Base-by-base conservation (phyloP, 2,888 invertebrate species). In the Erannis defoliaria region DNA sequence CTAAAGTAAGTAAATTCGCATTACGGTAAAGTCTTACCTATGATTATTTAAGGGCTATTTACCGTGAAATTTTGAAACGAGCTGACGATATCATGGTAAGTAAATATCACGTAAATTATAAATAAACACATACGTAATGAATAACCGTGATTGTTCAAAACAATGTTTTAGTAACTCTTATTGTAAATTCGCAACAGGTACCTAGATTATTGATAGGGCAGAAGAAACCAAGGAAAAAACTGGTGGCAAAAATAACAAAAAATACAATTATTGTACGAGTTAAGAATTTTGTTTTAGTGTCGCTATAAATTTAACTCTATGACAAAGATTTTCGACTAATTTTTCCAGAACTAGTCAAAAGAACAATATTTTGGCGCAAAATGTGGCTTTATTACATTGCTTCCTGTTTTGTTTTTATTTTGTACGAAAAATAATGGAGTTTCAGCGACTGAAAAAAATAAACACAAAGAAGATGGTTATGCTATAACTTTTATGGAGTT, bases 341-440 rank as follows among this genome's bases (percentile, higher is more conserved):
- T 58, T 63, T 57, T 14, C 37, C 1, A 8, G 10, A 9, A 40
- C 45, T 29, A 31, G 10, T 10, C 23, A 40, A 29, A 19, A 46
- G 45, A 37, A 37, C 38, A 43, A 55, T 50, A 38, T 60, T 55
- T 60, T 45, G 19, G 33, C 38, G 19, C 45, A 33, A 14, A 18
- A 59, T 37, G 54, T 58, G 62, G 5, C 26, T 60, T 59, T 55
- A 55, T 62, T 60, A 14, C 35, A 51, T 38, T 31, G 55, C 19
- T 56, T 56, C 33, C 19, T 46, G 45, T 48, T 48, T 33, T 56
- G 18, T 26, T 55, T 61, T 51, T 48, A 26, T 48, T 46, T 55
- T 38, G 37, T 16, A 55, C 5, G 21, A 37, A 33, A 26, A 26
- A 38, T 55, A 38, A 38, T 46, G 46, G 31, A 37, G 18, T 55